phyloP scores from a whole-genome alignment of 92 coral and sea anemone genomes.

The Actinernus sp. region DNA sequence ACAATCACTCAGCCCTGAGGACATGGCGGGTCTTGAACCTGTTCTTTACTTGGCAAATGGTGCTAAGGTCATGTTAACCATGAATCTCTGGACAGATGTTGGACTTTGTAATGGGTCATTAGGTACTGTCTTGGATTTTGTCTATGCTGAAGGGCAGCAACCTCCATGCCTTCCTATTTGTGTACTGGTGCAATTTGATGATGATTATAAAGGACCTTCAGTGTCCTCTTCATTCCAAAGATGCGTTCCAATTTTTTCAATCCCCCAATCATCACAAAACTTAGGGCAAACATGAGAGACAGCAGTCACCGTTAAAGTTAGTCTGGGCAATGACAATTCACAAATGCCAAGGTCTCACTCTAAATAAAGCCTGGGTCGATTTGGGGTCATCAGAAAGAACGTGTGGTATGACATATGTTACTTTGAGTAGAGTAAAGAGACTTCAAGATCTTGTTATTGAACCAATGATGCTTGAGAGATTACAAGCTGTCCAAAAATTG shows the following conservation, averaged over 20 bases:
- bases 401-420: conserved; percentile 57
- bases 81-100: too few relatives aligned
- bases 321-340: conserved; percentile 66
- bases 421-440: conserved; percentile 39
- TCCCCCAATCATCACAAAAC: conserved; percentile 31
- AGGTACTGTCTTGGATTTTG: conserved; percentile 42
- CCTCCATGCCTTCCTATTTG: conserved; percentile 61
- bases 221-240: conserved; percentile 23
- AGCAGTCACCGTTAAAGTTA: conserved; percentile 48
- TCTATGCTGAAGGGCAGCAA: conserved; percentile 41
- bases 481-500: too few relatives aligned
- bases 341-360: too few relatives aligned
- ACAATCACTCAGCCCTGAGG: conserved; percentile 53
- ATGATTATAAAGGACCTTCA: conserved; percentile 46
- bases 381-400: conserved; percentile 41
- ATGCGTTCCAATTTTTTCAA: conserved; percentile 43
- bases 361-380: too few relatives aligned
- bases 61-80: too few relatives aligned
- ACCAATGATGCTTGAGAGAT: too few relatives aligned
- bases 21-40: conserved; percentile 59
- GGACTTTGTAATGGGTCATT: conserved; percentile 51
- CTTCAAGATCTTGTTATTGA: conserved; percentile 32
- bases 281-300: conserved; percentile 45
- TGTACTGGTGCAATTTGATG: conserved; percentile 53
- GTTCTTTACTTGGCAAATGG: conserved; percentile 38